Evolutionary conservation across 2,113 vertebrate species (phyloP).

Genomic region (Chionodraco myersi): DNA sequence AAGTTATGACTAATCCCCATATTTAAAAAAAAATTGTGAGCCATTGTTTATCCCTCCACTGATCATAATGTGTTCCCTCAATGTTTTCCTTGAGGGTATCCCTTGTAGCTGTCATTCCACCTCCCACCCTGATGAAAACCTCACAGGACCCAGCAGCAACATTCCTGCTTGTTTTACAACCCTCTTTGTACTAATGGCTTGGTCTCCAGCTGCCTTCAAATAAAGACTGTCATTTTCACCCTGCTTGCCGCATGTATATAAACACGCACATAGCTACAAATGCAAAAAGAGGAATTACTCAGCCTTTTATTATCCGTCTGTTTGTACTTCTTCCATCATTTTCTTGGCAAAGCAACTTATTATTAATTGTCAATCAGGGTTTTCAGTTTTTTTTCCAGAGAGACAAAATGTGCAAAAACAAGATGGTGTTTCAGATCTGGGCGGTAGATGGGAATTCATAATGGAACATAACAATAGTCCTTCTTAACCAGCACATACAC

Average conservation of each 20-base stretch:
- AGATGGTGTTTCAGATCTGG: slow-evolving; percentile 63
- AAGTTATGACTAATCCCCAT: not conserved
- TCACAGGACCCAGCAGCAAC: slow-evolving; percentile 64
- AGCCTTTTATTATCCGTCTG: slow-evolving; percentile 25
- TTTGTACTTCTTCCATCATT: slow-evolving; percentile 30
- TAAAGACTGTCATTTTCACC: slow-evolving; percentile 56
- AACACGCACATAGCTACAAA: slow-evolving; percentile 12
- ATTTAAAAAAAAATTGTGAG: not conserved
- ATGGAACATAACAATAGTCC: slow-evolving; percentile 50
- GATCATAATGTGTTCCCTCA: not conserved
- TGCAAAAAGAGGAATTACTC: slow-evolving; percentile 21
- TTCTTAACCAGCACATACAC: slow-evolving; percentile 34
- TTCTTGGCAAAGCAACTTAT: slow-evolving; percentile 44
- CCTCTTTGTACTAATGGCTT: slow-evolving; percentile 59
- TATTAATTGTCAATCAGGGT: slow-evolving; percentile 60
- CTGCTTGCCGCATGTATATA: not conserved
- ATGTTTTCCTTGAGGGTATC: slow-evolving; percentile 41
- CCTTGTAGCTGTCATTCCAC: slow-evolving; percentile 47
- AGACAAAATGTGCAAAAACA: slow-evolving; percentile 59
- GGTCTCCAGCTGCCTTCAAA: slow-evolving; percentile 62
- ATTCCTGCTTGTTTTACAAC: slow-evolving; percentile 73
- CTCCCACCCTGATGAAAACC: slow-evolving; percentile 63
- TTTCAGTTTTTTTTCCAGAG: slow-evolving; percentile 34
- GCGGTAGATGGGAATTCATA: slow-evolving; percentile 48
- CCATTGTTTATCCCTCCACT: slow-evolving; percentile 8